Evolutionary conservation across 2,797 vertebrate species (phyloP), one percentile per base, ranked within the genome.

Genomic region (Lateolabrax maculatus): DNA sequence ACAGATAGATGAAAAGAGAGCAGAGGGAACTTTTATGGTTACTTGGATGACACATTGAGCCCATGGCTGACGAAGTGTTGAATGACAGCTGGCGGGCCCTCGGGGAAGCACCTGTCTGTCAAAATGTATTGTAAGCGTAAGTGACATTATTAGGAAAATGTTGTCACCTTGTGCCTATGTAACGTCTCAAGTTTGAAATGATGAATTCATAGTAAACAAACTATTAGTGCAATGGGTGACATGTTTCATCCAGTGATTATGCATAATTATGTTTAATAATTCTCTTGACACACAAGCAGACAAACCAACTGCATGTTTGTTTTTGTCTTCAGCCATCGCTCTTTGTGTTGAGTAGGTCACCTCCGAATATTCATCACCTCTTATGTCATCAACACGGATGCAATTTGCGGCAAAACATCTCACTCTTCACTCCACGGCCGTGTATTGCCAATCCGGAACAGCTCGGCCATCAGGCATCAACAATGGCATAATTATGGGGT

Each of bases 401-500:
- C 85, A 92, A 34, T 91, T 92, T 90, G 81, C 25, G 39, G 84
- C 62, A 60, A 83, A 86, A 84, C 81, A 84, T 91, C 83, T 86
- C 79, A 46, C 86, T 87, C 82, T 77, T 87, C 87, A 75, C 48
- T 84, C 71, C 2, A 13, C 29, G 36, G 71, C 66, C 21, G 4
- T 12, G 44, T 53, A 60, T 87, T 75, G 61, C 83, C 79, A 36
- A 43, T 73, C 53, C 25, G 11, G 63, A 77, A 69, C 90, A 55
- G 83, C 70, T 67, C 48, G 51, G 81, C 92, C 90, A 92, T 93
- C 92, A 91, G 90, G 87, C 86, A 75, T 80, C 84, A 78, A 86
- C 85, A 89, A 83, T 87, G 84, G 79, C 89, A 84, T 94, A 93
- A 95, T 95, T 94, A 93, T 80, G 81, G 90, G 87, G 90, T 91